A percentile compares a stretch with the other conserved stretches of the same genome.
These are phyloP conservation scores for Elgaria multicarinata DNA, from an alignment of 2,113 vertebrate species.

Conservation along the genomic window DNA sequence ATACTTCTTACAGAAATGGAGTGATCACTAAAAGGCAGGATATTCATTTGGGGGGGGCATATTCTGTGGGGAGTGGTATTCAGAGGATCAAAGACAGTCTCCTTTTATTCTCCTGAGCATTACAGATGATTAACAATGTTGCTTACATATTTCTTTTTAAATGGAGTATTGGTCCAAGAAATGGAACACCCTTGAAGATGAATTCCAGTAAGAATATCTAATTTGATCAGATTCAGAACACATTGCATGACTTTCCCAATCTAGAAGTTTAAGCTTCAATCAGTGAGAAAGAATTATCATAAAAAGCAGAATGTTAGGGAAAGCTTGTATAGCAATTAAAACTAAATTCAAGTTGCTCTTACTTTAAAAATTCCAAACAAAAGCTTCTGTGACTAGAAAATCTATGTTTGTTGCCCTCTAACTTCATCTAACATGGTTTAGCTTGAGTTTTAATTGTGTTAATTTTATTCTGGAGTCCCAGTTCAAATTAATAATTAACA, in stretches of 20 bases:
- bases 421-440: slow-evolving; percentile 70
- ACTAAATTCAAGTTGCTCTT: not conserved
- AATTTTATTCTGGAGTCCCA: slow-evolving; percentile 56
- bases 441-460: slow-evolving; percentile 34
- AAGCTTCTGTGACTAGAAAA: not conserved
- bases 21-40: not conserved
- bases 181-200: slow-evolving; percentile 44
- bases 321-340: not conserved
- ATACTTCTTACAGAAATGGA: not conserved
- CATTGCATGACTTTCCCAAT: slow-evolving; percentile 9
- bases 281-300: not conserved
- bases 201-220: slow-evolving; percentile 17
- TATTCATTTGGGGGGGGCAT: not conserved
- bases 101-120: not conserved
- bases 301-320: not conserved
- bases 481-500: slow-evolving; percentile 66
- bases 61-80: slow-evolving; percentile 2
- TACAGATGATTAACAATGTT: not conserved
- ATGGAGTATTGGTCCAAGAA: slow-evolving; percentile 53
- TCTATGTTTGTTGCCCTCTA: slow-evolving; percentile 62
- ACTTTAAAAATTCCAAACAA: not conserved
- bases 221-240: slow-evolving; percentile 17
- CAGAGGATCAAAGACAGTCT: not conserved
- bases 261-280: not conserved
- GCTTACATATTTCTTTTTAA: slow-evolving; percentile 3